Base-by-base conservation (phyloP, 2,888 invertebrate genomes). In the Lepidochrysops patricia region DNA sequence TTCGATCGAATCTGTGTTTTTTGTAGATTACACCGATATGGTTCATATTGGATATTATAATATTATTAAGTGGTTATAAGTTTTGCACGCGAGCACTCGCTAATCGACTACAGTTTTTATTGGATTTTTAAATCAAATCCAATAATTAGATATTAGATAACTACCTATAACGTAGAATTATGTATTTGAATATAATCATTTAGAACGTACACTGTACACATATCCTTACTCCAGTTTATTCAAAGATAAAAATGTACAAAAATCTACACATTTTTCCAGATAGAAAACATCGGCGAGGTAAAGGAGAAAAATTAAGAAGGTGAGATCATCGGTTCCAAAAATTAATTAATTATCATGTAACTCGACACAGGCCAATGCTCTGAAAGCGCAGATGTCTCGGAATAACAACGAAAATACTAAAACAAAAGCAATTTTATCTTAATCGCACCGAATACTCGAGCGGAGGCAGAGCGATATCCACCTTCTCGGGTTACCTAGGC, bases 401-500 rank as follows among this genome's bases (percentile, higher is more conserved):
- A 66, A 66, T 68, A 66, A 66, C 66, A 69, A 64, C 71, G 63
- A 76, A 80, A 82, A 80, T 77, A 76, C 67, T 76, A 77, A 79
- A 82, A 84, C 75, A 84, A 85, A 82, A 83, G 75, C 74, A 78
- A 79, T 74, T 81, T 82, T 79, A 76, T 81, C 82, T 87, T 87
- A 84, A 88, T 87, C 83, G 79, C 79, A 80, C 80, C 80, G 82
- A 88, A 87, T 86, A 87, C 83, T 85, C 72, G 79, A 79, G 77
- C 80, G 79, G 77, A 80, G 81, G 85, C 81, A 82, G 80, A 84
- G 78, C 78, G 82, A 85, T 87, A 85, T 84, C 82, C 87, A 87
- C 77, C 77, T 82, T 86, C 81, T 89, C 85, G 74, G 77, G 82
- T 89, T 89, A 89, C 89, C 88, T 88, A 89, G 88, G 89, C 89